Evolutionary conservation across 2,888 invertebrate genomes (phyloP).

Genomic region (Chrysina gloriosa): DNA sequence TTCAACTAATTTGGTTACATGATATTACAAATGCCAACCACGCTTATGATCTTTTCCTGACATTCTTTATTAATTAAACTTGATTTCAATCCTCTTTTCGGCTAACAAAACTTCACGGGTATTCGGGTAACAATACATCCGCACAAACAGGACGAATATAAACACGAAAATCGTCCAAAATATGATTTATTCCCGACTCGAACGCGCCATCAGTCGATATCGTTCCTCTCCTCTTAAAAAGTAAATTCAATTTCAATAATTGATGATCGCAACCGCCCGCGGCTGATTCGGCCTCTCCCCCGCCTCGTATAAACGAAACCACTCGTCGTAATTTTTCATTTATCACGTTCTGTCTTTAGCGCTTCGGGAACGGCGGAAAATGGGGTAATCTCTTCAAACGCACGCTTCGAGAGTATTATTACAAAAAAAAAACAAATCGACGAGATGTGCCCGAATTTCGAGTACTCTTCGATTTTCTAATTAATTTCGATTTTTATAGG

Average conservation of each 20-base stretch:
- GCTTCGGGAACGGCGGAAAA: background rate
- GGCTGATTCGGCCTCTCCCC: background rate
- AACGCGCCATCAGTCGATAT: background rate
- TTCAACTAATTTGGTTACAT: too few species aligned
- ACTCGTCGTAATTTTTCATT: background rate
- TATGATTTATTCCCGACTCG: background rate
- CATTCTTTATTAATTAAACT: too few species aligned
- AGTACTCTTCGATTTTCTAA: too few species aligned
- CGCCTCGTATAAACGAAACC: background rate
- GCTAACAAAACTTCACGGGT: too few species aligned
- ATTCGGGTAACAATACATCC: too few species aligned
- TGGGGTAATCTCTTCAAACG: background rate
- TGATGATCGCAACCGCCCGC: background rate
- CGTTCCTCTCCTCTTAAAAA: background rate
- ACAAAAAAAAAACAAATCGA: too few species aligned
- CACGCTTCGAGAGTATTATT: background rate
- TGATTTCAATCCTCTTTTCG: too few species aligned
- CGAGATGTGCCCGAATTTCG: too few species aligned
- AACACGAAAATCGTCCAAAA: background rate
- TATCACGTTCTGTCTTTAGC: background rate
- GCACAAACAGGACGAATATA: too few species aligned
- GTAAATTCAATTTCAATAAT: conserved; percentile 1
- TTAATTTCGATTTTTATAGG: too few species aligned
- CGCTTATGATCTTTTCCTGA: too few species aligned
- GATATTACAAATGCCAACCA: too few species aligned